Conservation (phyloP, 2,113 vertebrate genomes). For the Motacilla alba region DNA sequence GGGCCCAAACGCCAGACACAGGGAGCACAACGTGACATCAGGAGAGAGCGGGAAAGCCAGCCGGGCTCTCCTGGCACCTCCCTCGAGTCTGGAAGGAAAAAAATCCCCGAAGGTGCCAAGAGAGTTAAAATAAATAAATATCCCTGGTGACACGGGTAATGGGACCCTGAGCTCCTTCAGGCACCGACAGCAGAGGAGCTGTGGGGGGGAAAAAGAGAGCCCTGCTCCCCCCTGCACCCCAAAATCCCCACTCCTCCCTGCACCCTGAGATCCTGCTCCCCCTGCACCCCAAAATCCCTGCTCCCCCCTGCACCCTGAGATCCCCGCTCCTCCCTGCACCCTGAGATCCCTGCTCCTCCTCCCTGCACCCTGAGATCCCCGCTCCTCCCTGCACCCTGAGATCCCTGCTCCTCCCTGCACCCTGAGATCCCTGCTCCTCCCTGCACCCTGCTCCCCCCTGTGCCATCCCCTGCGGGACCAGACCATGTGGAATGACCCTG, state of each 20-base stretch:
- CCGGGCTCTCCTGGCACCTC: background rate
- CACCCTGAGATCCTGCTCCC: background rate
- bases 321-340: too few species aligned
- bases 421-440: too few species aligned
- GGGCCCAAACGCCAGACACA: background rate
- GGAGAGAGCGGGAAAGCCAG: background rate
- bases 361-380: too few species aligned
- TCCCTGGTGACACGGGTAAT: background rate
- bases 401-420: too few species aligned
- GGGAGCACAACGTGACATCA: background rate
- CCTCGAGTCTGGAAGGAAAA: background rate
- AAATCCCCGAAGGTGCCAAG: background rate
- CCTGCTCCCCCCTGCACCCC: background rate
- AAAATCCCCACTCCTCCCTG: accelerated
- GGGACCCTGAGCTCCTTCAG: background rate
- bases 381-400: too few species aligned
- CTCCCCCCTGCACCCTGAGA: background rate
- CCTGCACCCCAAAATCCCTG: too few species aligned
- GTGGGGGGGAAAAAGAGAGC: background rate
- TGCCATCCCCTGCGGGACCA: background rate
- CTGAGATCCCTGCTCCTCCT: too few species aligned
- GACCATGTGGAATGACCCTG: accelerated
- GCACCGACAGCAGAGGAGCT: accelerated
- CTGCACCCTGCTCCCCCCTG: background rate
- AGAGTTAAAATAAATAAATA: background rate